These are phyloP conservation scores for Polyodon spathula DNA, from an alignment of 2,113 vertebrate genomes.

Conservation along the genomic window DNA sequence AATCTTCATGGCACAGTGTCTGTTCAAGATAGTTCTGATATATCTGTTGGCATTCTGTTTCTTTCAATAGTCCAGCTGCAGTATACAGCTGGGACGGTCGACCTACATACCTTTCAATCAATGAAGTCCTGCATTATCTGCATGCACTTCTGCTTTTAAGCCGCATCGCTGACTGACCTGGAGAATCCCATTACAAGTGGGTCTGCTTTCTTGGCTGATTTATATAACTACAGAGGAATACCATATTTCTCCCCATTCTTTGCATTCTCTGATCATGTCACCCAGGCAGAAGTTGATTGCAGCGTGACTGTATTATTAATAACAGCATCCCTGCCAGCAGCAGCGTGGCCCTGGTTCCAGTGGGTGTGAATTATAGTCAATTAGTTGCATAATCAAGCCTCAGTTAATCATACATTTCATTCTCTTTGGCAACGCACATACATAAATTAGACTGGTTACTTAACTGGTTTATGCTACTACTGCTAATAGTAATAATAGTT, in stretches of 20 bases:
- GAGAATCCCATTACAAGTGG: neutral
- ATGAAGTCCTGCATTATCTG: constrained; percentile 12
- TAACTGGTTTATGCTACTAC: no score
- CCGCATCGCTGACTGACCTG: neutral
- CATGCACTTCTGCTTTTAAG: constrained; percentile 9
- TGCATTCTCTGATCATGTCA: constrained; percentile 1
- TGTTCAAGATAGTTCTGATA: neutral
- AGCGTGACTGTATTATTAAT: constrained; percentile 23
- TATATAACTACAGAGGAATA: neutral
- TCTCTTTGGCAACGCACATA: constrained; percentile 53
- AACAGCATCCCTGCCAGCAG: constrained; percentile 21
- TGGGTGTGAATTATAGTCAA: constrained; percentile 54
- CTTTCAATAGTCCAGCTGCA: neutral
- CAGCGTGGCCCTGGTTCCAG: constrained; percentile 37
- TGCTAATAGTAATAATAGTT: no score
- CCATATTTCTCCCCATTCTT: constrained; percentile 9
- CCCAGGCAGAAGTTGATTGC: constrained; percentile 7
- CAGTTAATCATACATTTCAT: constrained; percentile 50
- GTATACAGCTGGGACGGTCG: no score
- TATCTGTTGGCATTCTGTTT: neutral
- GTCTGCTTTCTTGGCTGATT: neutral
- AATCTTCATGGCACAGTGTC: no score
- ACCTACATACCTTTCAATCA: constrained; percentile 18
- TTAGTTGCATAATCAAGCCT: constrained; percentile 56
- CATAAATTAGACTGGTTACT: constrained; percentile 44